phyloP scores from a whole-genome alignment of 2,797 vertebrate genomes.

The Schizopygopsis pylzovi region DNA sequence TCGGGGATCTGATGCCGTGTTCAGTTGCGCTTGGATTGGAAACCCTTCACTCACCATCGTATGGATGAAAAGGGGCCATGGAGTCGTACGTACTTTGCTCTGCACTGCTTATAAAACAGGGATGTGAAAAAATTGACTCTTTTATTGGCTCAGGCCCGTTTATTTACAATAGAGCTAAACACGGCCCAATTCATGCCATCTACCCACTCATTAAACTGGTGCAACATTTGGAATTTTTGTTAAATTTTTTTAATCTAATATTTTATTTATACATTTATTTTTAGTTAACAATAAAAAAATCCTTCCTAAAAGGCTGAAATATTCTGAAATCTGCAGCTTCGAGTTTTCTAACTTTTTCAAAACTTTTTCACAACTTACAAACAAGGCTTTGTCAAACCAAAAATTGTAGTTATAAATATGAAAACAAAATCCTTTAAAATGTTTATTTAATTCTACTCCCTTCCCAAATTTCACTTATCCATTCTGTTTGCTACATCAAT shows the following conservation, averaged over 20 bases:
- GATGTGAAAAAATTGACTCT: background rate
- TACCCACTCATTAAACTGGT: background rate
- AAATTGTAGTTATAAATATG: no score
- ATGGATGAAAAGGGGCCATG: constrained; percentile 97
- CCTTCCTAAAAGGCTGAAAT: background rate
- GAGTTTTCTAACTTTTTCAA: background rate
- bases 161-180: background rate
- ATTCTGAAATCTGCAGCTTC: background rate
- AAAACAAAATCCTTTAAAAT: no score
- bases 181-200: background rate
- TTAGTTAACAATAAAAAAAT: background rate
- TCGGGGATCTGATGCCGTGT: constrained; percentile 91
- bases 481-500: no score
- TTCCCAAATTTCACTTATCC: background rate
- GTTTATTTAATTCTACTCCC: background rate
- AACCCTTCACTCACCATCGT: constrained; percentile 98
- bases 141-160: background rate
- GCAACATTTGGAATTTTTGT: background rate
- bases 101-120: background rate
- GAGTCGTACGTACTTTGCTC: constrained; percentile 83
- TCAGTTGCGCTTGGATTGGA: constrained; percentile 97
- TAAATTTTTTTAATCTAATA: background rate
- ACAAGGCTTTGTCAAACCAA: background rate
- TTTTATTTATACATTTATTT: background rate
- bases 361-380: background rate